Base-by-base conservation (phyloP, 2,888 invertebrate species). In the Orchestes rusci region DNA sequence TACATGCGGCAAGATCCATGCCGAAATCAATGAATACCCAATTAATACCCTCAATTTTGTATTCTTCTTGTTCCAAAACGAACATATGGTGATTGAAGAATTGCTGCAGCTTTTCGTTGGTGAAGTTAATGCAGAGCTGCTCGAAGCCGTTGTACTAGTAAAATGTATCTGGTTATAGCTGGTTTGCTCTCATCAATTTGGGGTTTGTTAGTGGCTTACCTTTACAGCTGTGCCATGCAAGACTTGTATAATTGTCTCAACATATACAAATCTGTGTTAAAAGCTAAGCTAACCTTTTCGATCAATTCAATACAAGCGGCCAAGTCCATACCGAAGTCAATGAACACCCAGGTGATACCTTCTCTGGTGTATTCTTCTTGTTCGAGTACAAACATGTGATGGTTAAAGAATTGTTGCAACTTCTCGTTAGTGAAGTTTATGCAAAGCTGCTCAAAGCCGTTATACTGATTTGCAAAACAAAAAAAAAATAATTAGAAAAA, bases 371-470 rank as follows among this genome's bases (percentile, higher is more conserved):
- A 97, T 71, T 96, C 96, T 74, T 97, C 95, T 83, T 97, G 96
- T 74, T 97, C 96, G 72, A 96, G 78, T 59, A 97, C 95, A 74
- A 97, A 97, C 96, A 97, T 97, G 84, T 94, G 88, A 73, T 97
- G 96, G 77, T 97, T 96, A 84, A 97, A 97, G 80, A 96, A 97
- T 76, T 97, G 96, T 77, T 97, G 96, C 61, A 97, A 82, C 77
- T 95, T 93, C 75, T 97, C 96, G 73, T 96, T 97, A 72, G 96
- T 96, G 78, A 96, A 97, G 81, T 97, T 97, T 83, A 96, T 97
- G 80, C 96, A 96, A 73, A 97, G 82, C 80, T 97, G 96, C 75
- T 97, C 96, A 79, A 96, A 96, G 72, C 94, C 93, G 78, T 96
- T 96, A 79, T 76, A 93, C 95, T 95, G 58, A 7, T 28, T 34